Conservation (phyloP, 2,113 vertebrate species). For the Mesoclemmys tuberculata region DNA sequence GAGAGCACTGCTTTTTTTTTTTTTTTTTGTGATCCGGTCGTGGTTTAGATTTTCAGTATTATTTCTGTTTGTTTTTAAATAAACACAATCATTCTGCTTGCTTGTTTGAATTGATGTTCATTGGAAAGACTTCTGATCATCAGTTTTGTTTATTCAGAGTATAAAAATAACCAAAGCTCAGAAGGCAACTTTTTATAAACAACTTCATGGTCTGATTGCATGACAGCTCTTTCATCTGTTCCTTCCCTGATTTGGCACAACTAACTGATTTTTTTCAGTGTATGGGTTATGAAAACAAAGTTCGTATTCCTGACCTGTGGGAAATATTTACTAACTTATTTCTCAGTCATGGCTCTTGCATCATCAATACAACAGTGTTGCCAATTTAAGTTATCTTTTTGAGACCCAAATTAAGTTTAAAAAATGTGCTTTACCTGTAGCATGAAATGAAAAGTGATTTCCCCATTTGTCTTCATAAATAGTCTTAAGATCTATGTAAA, state of each 20-base stretch:
- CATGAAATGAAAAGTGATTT: neutral
- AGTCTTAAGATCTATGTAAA: neutral
- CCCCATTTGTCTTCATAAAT: neutral
- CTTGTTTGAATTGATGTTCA: neutral
- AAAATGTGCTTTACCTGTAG: neutral
- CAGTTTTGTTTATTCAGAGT: neutral
- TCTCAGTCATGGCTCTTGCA: neutral
- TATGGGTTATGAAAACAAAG: constrained; percentile 23
- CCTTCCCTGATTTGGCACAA: neutral
- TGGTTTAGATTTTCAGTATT: neutral
- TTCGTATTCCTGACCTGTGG: neutral
- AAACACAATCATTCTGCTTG: neutral
- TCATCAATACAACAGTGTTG: neutral
- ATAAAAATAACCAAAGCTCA: neutral
- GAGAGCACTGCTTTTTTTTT: neutral
- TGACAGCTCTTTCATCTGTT: neutral
- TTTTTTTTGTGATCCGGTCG: too few relatives aligned
- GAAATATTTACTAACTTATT: neutral
- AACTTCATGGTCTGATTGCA: neutral
- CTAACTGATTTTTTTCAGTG: constrained; percentile 23
- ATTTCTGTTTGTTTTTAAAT: neutral
- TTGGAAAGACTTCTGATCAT: neutral
- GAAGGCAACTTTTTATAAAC: neutral
- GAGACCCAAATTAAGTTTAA: neutral
- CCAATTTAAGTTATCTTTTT: neutral